A percentile compares a stretch with the other conserved stretches of the same genome.
phyloP scores from a whole-genome alignment of 2,113 vertebrate genomes.

The Hymenochirus boettgeri region DNA sequence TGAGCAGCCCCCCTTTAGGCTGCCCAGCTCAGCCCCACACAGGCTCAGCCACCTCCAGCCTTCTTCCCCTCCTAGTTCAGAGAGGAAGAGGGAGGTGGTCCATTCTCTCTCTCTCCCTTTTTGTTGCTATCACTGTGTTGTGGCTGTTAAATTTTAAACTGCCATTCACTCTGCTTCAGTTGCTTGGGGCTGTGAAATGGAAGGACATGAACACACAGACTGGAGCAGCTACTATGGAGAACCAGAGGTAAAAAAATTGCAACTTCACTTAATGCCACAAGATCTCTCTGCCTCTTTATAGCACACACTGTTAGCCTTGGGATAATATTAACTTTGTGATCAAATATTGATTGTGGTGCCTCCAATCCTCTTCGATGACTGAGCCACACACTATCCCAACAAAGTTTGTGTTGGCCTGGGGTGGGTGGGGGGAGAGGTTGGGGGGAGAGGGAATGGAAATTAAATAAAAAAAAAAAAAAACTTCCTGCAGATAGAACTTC shows the following conservation, averaged over 20 bases:
- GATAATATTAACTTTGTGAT: conserved; percentile 94
- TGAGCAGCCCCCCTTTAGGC: conserved; percentile 46
- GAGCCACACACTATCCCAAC: conserved; percentile 81
- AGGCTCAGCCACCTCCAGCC: conserved; percentile 22
- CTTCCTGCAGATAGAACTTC: neutral
- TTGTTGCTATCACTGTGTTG: conserved; percentile 54
- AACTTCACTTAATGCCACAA: conserved; percentile 45
- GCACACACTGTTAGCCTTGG: conserved; percentile 90
- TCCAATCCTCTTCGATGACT: conserved; percentile 93
- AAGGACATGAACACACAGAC: conserved; percentile 96
- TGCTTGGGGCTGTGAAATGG: conserved; percentile 99
- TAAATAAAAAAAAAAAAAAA: neutral
- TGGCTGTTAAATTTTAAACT: conserved; percentile 76
- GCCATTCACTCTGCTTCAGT: conserved; percentile 82
- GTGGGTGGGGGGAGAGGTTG: conserved; percentile 51
- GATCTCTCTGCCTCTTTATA: conserved; percentile 90
- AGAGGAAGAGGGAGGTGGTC: conserved; percentile 53
- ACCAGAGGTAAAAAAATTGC: conserved; percentile 89
- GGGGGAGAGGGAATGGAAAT: conserved; percentile 43
- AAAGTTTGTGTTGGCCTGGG: conserved; percentile 79
- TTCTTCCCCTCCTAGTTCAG: conserved; percentile 38
- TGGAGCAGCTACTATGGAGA: conserved; percentile 97
- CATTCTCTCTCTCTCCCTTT: too few species aligned
- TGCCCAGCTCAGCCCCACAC: conserved; percentile 47
- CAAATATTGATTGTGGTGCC: conserved; percentile 94